These are phyloP conservation scores for Selenia dentaria DNA, from an alignment of 2,888 invertebrate genomes.

Conservation along the genomic window DNA sequence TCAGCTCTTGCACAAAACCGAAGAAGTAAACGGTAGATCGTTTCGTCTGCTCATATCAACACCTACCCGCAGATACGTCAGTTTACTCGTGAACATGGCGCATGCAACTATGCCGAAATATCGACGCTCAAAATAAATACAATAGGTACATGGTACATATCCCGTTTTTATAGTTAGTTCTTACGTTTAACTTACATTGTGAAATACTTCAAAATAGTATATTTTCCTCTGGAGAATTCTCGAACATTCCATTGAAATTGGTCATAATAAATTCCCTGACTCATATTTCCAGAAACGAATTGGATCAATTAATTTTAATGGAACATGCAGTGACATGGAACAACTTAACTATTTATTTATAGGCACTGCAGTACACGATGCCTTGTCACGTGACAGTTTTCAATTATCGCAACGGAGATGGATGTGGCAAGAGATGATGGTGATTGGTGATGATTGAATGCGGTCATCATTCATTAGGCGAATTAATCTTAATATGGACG, in stretches of 20 bases:
- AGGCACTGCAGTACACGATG: slow-evolving; percentile 1
- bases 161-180: no score
- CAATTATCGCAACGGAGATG: slow-evolving; percentile 1
- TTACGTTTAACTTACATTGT: no score
- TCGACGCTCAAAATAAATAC: no score
- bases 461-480: not conserved
- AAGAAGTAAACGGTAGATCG: no score
- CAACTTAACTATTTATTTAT: slow-evolving; percentile 2
- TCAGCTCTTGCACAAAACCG: no score
- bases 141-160: no score
- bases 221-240: not conserved
- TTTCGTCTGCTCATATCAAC: no score
- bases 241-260: not conserved
- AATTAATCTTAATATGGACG: not conserved
- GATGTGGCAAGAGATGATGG: not conserved
- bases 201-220: no score
- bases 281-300: slow-evolving; percentile 9
- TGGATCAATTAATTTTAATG: slow-evolving; percentile 6
- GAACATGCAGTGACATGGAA: slow-evolving; percentile 3
- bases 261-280: not conserved
- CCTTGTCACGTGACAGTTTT: slow-evolving; percentile 6
- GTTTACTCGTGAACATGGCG: no score
- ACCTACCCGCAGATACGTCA: no score
- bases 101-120: no score
- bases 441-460: slow-evolving; percentile 3